Evolutionary conservation across 2,797 vertebrate genomes (phyloP).

Genomic region (Sebastes cheni): DNA sequence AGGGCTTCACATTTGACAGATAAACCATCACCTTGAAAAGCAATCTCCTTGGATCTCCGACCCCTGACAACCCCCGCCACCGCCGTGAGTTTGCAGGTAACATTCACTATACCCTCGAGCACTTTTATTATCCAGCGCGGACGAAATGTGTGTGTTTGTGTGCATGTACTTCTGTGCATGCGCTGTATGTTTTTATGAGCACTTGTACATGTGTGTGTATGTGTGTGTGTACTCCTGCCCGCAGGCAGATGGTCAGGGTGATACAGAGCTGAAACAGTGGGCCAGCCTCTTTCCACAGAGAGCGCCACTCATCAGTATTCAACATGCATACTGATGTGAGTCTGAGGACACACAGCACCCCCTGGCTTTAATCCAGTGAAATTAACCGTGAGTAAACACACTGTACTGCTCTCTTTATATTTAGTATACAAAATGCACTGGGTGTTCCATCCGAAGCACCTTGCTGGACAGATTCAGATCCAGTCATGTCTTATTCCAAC

Average conservation of each 20-base stretch:
- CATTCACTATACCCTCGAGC: slow-evolving; percentile 63
- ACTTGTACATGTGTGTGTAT: background rate
- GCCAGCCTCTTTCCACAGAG: slow-evolving; percentile 68
- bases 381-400: slow-evolving; percentile 61
- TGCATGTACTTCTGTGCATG: slow-evolving; percentile 4
- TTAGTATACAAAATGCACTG: slow-evolving; percentile 16
- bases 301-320: slow-evolving; percentile 77
- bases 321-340: slow-evolving; percentile 41
- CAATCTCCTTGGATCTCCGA: slow-evolving; percentile 56
- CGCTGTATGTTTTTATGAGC: slow-evolving; percentile 29
- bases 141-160: slow-evolving; percentile 18
- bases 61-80: slow-evolving; percentile 30
- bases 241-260: slow-evolving; percentile 76
- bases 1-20: slow-evolving; percentile 37
- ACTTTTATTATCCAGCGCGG: slow-evolving; percentile 62
- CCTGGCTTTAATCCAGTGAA: slow-evolving; percentile 73
- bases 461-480: background rate
- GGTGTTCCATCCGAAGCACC: slow-evolving; percentile 11
- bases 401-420: slow-evolving; percentile 32
- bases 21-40: slow-evolving; percentile 62
- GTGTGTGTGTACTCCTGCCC: slow-evolving; percentile 49
- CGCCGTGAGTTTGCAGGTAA: slow-evolving; percentile 55
- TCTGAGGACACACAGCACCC: slow-evolving; percentile 79
- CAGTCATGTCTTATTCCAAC: background rate
- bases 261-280: slow-evolving; percentile 73